phyloP scores from a whole-genome alignment of 2,113 vertebrate genomes.

The Terrapene triunguis region DNA sequence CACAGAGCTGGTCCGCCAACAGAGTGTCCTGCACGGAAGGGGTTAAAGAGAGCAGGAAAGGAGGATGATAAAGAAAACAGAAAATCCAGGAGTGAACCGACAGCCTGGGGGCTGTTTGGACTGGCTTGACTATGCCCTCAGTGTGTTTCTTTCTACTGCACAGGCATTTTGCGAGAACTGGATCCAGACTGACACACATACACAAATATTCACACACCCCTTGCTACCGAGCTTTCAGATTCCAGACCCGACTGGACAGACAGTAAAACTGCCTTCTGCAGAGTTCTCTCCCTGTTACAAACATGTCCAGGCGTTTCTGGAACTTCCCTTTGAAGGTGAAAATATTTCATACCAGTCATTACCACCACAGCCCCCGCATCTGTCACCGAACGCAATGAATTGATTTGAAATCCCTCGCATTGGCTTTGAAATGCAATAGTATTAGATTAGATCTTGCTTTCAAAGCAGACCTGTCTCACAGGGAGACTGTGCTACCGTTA shows the following conservation, averaged over 20 bases:
- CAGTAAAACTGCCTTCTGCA: neutral
- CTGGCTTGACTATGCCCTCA: slow-evolving; percentile 60
- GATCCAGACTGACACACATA: neutral
- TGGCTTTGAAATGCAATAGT: slow-evolving; percentile 5
- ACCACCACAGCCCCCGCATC: neutral
- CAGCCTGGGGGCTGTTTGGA: slow-evolving; percentile 69
- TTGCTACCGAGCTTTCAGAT: neutral
- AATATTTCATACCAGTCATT: slow-evolving; percentile 11
- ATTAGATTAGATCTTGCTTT: neutral
- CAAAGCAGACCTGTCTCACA: neutral
- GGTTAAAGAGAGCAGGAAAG: slow-evolving; percentile 68
- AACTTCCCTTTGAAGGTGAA: neutral
- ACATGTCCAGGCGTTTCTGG: neutral
- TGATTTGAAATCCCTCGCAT: neutral
- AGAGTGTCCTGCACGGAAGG: neutral
- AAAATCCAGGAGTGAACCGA: slow-evolving; percentile 26
- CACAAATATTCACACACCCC: neutral
- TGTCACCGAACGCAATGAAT: neutral
- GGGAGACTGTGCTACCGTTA: neutral
- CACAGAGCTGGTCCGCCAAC: fast-evolving
- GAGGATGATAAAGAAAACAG: slow-evolving; percentile 63
- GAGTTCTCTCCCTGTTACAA: neutral
- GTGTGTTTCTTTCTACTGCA: slow-evolving; percentile 49
- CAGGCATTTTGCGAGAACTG: slow-evolving; percentile 15
- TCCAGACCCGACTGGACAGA: neutral